Base-by-base conservation (phyloP, 1,140 invertebrate genomes). In the Ruditapes philippinarum region DNA sequence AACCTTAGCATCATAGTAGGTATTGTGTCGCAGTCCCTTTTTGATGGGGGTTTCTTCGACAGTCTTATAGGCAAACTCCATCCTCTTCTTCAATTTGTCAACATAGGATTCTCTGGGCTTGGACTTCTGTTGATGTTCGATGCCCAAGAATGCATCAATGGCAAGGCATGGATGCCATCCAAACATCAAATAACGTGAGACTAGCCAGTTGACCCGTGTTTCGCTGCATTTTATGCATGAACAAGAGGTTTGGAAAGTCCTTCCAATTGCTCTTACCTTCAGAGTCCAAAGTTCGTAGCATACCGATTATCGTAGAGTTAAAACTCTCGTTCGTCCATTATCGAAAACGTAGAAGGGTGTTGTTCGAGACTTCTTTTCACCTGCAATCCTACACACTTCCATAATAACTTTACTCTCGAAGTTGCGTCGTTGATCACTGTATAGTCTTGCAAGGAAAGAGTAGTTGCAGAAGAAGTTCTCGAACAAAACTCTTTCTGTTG, bases 241-340 rank as follows among this genome's bases (percentile, higher is more conserved):
- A 45, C 42, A 45, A 45, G 42, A 7, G 42, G 42, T 14, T 45
- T 45, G 42, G 14, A 14, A 7, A 45, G 5, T 45, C 42, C 42
- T 45, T 45, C 42, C 42, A 45, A 45, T 14, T 45, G 42, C 9
- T 57, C 89, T 90, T 31, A 91, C 60, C 11, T 76, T 0, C 5
- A 25, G 38, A 25, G 84, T 42, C 22, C n/a, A 91, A 54, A 9
- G 86, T 89, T 51, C 86, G 73, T 12, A 89, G 51, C 81, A 89
- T 91, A 22, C 49, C 65, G 0, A 89, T 28, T 7, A 91, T 45
- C 22, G 86, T 91, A 60, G 85, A 31, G 49, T 91, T 89, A 51
- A 88, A 84, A 45, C 79, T 17, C 57, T 60, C 79, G 19, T 33
- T 4, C 25, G 51, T 36, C 38, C 54, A 82, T 82, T 82, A 3